These are phyloP conservation scores for Triplophysa bombifrons DNA, from an alignment of 2,797 vertebrate genomes.

Conservation along the genomic window DNA sequence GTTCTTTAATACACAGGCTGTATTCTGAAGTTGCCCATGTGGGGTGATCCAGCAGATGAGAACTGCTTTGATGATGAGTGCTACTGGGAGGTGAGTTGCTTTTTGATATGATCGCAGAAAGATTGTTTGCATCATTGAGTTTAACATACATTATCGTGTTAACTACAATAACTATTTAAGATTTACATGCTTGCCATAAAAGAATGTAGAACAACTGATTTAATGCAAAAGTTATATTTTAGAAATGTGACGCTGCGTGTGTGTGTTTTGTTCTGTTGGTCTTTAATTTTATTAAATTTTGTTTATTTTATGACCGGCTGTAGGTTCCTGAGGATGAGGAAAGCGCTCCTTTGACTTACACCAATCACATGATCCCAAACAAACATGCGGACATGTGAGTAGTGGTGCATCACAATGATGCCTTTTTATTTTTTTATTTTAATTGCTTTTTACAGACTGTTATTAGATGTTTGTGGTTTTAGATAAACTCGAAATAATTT, in stretches of 20 bases:
- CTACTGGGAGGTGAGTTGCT: constrained; percentile 92
- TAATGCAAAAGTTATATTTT: too few relatives aligned
- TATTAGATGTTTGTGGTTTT: too few relatives aligned
- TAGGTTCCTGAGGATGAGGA: constrained; percentile 87
- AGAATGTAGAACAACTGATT: too few relatives aligned
- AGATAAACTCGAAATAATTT: too few relatives aligned
- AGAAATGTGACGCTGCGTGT: too few relatives aligned
- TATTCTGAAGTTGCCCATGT: constrained; percentile 89
- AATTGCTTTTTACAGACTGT: neutral
- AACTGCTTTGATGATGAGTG: constrained; percentile 89
- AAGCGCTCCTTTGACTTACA: constrained; percentile 70
- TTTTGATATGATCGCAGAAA: too few relatives aligned
- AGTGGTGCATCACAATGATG: too few relatives aligned
- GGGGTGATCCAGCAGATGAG: constrained; percentile 89
- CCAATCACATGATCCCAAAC: constrained; percentile 73
- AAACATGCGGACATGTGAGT: constrained; percentile 70
- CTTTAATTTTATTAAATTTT: neutral
- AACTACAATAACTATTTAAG: too few relatives aligned
- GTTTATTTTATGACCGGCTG: neutral
- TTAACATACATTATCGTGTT: too few relatives aligned
- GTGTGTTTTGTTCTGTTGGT: neutral
- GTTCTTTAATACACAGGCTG: constrained; percentile 73
- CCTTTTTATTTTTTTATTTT: neutral
- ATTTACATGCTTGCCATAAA: too few relatives aligned
- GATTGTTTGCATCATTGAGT: too few relatives aligned